Conservation (phyloP, 1,140 invertebrate genomes). For the Asbolus verrucosus region DNA sequence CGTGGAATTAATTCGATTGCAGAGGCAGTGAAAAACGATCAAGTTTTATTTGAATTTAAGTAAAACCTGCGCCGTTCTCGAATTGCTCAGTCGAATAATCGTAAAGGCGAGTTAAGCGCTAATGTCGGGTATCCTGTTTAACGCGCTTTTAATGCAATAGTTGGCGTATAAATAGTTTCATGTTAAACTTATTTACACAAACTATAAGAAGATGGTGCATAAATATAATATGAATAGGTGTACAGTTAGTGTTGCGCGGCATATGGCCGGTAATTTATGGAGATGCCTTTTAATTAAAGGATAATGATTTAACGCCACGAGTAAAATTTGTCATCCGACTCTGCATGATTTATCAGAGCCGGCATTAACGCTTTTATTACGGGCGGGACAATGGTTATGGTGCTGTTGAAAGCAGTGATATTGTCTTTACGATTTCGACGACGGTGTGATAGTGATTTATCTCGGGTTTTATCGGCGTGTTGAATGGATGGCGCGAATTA, state of each 20-base stretch:
- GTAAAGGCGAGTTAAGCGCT: constrained; percentile 28
- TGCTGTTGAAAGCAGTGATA: not conserved
- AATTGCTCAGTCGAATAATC: constrained; percentile 31
- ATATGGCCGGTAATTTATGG: constrained; percentile 28
- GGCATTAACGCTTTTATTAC: too few species aligned
- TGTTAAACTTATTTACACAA: constrained; percentile 13
- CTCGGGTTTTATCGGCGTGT: not conserved
- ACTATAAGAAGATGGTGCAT: too few species aligned
- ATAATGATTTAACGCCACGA: constrained; percentile 15
- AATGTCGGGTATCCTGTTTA: too few species aligned
- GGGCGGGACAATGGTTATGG: too few species aligned
- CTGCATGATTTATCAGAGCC: too few species aligned
- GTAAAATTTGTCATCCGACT: constrained; percentile 7
- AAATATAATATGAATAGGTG: constrained; percentile 14
- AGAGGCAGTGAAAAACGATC: too few species aligned
- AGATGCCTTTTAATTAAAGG: constrained; percentile 32
- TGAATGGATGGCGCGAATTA: not conserved
- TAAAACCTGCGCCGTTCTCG: constrained; percentile 18
- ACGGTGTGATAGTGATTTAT: too few species aligned
- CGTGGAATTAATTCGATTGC: too few species aligned
- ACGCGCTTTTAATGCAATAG: too few species aligned
- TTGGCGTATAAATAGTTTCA: constrained; percentile 7
- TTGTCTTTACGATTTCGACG: too few species aligned
- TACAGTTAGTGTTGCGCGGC: constrained; percentile 25
- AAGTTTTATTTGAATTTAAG: constrained; percentile 15